Conservation (phyloP, 2,888 invertebrate genomes). For the Amorpha juglandis region DNA sequence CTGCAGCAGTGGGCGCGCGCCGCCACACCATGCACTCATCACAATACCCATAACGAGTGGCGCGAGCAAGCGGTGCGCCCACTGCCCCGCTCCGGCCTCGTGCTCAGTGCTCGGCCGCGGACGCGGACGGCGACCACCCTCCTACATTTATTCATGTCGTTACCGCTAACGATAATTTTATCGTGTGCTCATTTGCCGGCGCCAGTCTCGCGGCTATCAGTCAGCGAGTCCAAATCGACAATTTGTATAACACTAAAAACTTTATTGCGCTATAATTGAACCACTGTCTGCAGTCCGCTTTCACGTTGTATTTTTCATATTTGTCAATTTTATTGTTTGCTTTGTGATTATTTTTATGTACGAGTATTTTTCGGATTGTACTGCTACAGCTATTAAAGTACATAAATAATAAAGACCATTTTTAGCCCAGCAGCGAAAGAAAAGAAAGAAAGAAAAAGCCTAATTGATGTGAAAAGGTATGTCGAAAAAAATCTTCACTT, state of each 20-base stretch:
- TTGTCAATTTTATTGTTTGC: not conserved
- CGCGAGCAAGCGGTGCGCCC: constrained; percentile 35
- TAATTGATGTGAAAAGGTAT: too few relatives aligned
- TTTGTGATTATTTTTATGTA: not conserved
- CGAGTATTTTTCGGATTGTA: too few relatives aligned
- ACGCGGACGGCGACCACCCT: constrained; percentile 66
- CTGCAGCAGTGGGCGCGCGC: constrained; percentile 30
- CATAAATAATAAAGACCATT: too few relatives aligned
- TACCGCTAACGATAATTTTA: constrained; percentile 85
- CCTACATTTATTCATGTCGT: constrained; percentile 86
- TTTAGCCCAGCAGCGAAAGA: too few relatives aligned
- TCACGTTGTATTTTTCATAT: constrained; percentile 1
- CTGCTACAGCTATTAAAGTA: too few relatives aligned
- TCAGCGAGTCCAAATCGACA: constrained; percentile 80
- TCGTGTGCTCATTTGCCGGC: constrained; percentile 85
- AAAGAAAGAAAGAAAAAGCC: too few relatives aligned
- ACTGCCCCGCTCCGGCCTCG: not conserved
- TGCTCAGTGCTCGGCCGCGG: constrained; percentile 54
- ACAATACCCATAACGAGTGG: constrained; percentile 77
- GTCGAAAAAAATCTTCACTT: too few relatives aligned
- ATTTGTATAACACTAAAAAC: constrained; percentile 82
- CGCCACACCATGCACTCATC: constrained; percentile 41
- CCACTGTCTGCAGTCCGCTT: constrained; percentile 36
- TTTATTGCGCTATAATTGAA: constrained; percentile 82
- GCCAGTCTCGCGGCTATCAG: constrained; percentile 80